These are phyloP conservation scores for Acleris sparsana DNA, from an alignment of 2,888 invertebrate genomes.

Conservation along the genomic window DNA sequence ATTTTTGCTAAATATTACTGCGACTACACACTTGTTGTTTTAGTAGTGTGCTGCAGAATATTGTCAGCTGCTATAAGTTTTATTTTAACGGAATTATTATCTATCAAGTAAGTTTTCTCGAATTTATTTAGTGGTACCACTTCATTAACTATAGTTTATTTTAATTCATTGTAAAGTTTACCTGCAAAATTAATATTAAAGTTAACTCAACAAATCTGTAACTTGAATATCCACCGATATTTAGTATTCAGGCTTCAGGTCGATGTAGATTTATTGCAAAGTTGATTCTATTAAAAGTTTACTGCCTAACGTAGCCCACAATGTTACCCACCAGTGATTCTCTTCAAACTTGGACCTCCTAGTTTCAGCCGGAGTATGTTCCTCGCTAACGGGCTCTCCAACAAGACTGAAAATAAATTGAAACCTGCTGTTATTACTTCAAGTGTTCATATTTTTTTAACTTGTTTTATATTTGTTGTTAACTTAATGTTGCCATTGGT, in stretches of 20 bases:
- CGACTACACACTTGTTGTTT: neutral
- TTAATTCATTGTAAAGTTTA: neutral
- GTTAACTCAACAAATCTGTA: neutral
- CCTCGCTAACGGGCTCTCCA: slow-evolving; percentile 39
- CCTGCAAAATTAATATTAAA: neutral
- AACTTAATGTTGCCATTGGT: too few species aligned
- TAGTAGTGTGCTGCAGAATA: neutral
- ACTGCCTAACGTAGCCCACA: slow-evolving; percentile 60
- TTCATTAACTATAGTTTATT: neutral
- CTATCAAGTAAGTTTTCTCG: slow-evolving; percentile 16
- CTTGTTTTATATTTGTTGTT: too few species aligned
- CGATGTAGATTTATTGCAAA: slow-evolving; percentile 56
- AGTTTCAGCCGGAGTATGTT: slow-evolving; percentile 51
- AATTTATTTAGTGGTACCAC: neutral
- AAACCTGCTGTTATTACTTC: slow-evolving; percentile 27
- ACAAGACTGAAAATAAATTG: slow-evolving; percentile 25
- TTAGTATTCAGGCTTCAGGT: slow-evolving; percentile 31
- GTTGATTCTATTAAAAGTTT: slow-evolving; percentile 70
- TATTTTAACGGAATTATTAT: slow-evolving; percentile 14
- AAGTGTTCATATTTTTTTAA: neutral
- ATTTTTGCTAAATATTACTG: slow-evolving; percentile 14
- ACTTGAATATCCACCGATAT: neutral
- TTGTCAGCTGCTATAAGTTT: neutral
- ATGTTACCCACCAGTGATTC: slow-evolving; percentile 46
- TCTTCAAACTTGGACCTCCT: slow-evolving; percentile 49